These are phyloP conservation scores for Candidula unifasciata DNA, from an alignment of 2,888 invertebrate genomes.

Conservation along the genomic window DNA sequence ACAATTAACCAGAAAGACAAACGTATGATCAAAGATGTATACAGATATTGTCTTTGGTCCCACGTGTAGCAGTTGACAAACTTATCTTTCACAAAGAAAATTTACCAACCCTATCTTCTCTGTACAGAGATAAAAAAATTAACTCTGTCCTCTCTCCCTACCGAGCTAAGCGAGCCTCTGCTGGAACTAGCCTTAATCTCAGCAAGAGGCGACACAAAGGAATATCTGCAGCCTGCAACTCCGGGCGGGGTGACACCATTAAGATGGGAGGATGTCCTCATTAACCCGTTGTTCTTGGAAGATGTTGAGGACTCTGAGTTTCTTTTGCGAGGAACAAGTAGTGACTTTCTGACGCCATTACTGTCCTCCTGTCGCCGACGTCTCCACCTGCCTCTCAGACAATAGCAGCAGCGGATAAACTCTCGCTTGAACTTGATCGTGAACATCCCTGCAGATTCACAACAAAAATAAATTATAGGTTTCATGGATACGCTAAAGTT, in stretches of 20 bases:
- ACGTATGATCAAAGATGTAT: too few relatives aligned
- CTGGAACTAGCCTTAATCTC: constrained; percentile 46
- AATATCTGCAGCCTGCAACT: constrained; percentile 43
- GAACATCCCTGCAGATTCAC: constrained; percentile 69
- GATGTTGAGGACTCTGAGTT: constrained; percentile 47
- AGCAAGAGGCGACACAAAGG: constrained; percentile 44
- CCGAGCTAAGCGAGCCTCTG: constrained; percentile 37
- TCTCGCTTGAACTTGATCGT: constrained; percentile 73
- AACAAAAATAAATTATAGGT: background rate
- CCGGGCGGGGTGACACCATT: constrained; percentile 7
- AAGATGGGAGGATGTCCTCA: background rate
- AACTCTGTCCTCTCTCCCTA: constrained; percentile 37
- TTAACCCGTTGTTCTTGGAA: constrained; percentile 26
- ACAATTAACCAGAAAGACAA: too few relatives aligned
- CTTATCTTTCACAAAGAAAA: background rate
- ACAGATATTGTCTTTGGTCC: too few relatives aligned
- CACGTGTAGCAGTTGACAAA: background rate
- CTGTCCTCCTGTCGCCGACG: constrained; percentile 44
- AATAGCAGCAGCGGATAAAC: constrained; percentile 70
- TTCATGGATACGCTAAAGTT: background rate
- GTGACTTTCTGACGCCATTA: constrained; percentile 44
- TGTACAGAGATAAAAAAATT: constrained; percentile 9
- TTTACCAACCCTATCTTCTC: constrained; percentile 6
- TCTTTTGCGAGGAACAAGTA: constrained; percentile 42
- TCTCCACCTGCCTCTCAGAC: constrained; percentile 51